Evolutionary conservation across 2,888 invertebrate species (phyloP), one percentile per base, ranked within the genome.

Genomic region (Tigriopus californicus): DNA sequence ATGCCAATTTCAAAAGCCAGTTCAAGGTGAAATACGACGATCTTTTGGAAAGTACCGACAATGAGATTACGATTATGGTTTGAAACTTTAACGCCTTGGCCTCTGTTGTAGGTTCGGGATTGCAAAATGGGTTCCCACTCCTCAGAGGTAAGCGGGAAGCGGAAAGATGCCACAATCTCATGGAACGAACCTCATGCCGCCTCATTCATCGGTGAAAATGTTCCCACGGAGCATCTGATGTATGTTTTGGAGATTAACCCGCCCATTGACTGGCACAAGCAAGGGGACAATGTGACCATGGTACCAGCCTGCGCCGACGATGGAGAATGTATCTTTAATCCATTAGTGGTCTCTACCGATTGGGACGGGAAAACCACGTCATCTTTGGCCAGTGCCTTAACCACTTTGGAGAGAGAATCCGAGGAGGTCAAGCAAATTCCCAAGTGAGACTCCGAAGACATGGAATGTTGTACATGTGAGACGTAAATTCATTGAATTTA

Each of bases 221-320:
- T 49, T 3, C 49, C 49, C 13, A 49, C 15, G 3, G 49, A 49
- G 20, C 49, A 49, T 49, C 20, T 49, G 49, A 49, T 49, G 49
- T 49, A 49, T 49, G 49, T 49, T 12, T 20, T 49, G 15, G 49
- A 49, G 22, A 49, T 49, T 5, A 22, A 49, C 11, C 49, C 49
- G 3, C 49, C 49, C 15, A 22, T 49, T 18, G 49, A 49, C 22
- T 5, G 4, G 5, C 8, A 33, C 33, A 20, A 13, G 11, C 20
- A 49, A 20, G 44, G 18, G 3, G 49, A 49, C 22, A 22, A 22
- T 4, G 49, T 49, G 13, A 49, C 49, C 15, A 49, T 49, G 49
- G 22, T 49, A 22, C 49, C 49, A 18, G 49, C 49, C 20, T 49
- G 49, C 11, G 13, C 49, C 15, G 49, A 33, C 3, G 44, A 44